phyloP scores from a whole-genome alignment of 2,888 invertebrate genomes.

The Diloba caeruleocephala region DNA sequence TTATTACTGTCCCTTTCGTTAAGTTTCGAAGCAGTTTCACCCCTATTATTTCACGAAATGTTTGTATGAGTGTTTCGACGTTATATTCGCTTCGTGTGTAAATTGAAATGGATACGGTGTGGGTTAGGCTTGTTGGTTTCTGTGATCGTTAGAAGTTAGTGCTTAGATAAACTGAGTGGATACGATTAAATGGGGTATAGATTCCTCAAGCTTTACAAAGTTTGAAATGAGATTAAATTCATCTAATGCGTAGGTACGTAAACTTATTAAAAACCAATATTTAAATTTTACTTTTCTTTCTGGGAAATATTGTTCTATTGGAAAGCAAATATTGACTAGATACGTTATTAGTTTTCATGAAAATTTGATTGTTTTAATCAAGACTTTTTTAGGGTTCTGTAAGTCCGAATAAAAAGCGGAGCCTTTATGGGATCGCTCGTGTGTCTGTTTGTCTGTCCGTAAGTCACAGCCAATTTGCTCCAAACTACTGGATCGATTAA shows the following conservation, averaged over 20 bases:
- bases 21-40: constrained; percentile 66
- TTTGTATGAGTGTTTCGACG: constrained; percentile 51
- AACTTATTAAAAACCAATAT: background rate
- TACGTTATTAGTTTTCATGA: no score
- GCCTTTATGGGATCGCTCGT: no score
- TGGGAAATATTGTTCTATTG: no score
- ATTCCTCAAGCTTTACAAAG: constrained; percentile 16
- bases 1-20: constrained; percentile 79
- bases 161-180: constrained; percentile 30
- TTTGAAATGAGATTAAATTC: constrained; percentile 22
- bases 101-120: constrained; percentile 46
- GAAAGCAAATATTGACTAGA: no score
- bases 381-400: no score
- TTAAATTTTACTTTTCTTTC: background rate
- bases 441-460: no score
- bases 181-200: constrained; percentile 37
- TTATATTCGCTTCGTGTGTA: constrained; percentile 37
- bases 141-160: constrained; percentile 46
- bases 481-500: no score
- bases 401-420: no score
- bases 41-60: constrained; percentile 63
- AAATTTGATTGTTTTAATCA: no score
- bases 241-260: background rate
- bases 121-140: constrained; percentile 34
- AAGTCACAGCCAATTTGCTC: no score